Evolutionary conservation across 35 echinoderm and acorn worm genomes (phyloP), one percentile per base, ranked within the genome.

Genomic region (Strongylocentrotus purpuratus): DNA sequence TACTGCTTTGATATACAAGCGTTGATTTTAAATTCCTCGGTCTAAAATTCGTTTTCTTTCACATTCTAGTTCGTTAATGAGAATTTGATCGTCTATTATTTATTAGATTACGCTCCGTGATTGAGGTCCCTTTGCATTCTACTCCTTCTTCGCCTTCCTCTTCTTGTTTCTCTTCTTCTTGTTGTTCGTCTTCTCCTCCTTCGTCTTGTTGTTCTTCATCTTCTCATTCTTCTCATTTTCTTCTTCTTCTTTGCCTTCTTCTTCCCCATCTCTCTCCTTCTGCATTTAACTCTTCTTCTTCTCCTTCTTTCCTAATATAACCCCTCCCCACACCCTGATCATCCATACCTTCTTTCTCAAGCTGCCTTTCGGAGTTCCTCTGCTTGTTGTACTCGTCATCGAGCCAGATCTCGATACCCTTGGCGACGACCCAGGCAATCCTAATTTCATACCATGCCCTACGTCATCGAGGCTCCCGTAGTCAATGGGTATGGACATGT

Each of bases 361-460:
- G 9, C 87, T 89, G 20, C 33, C 33, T 17, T 89, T 15, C 31
- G 5, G 5, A 9, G 33, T 17, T 89, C 87, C 87, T 13, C 12
- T 41, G 25, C 87, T 89, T 33, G 86, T 13, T 31, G 2, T 31
- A 94, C 97, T 97, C 13, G 88, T 88, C 85, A 86, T 48, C 8
- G 97, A 96, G 15, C 65, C 60, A 12, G 95, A 71, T 55, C 97
- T 93, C n/a, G 91, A 93, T 88, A 25, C 89, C 90, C 45, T 50
- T 31, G 86, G 48, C 65, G 31, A 92, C 86, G 59, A 86, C 55
- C 32, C 9, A 45, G 28, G 47, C 35, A 55, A n/a, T 17, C 94
- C 90, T 1, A 98, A 20, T 93, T 95, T 96, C 6, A 96, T 94
- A 11, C 97, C 97, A 45, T 98, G 97, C 31, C 97, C 97, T 17